Conservation (phyloP, 1,140 invertebrate genomes). For the Pseudobourletiella spinata region DNA sequence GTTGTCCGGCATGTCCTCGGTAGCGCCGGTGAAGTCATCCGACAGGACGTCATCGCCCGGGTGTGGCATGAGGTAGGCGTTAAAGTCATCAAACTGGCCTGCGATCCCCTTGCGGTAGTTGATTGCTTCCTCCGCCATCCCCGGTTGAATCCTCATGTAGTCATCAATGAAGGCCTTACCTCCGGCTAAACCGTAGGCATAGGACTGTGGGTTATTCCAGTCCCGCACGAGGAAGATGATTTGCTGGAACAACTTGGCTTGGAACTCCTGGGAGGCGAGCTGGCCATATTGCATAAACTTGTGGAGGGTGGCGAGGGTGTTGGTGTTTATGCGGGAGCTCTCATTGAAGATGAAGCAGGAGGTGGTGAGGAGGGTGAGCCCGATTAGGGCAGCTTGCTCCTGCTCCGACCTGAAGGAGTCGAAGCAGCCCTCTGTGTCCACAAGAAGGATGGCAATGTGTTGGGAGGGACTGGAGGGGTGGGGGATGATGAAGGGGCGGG, state of each 20-base stretch:
- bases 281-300: too few species aligned
- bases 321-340: constrained; percentile 49
- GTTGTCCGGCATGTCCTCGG: too few species aligned
- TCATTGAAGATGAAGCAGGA: constrained; percentile 49
- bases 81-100: constrained; percentile 2
- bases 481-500: not conserved
- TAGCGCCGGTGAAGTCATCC: not conserved
- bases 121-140: not conserved
- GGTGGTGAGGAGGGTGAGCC: constrained; percentile 43
- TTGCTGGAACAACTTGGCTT: constrained; percentile 17
- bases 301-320: constrained; percentile 42
- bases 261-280: not conserved
- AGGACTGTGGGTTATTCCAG: constrained; percentile 10
- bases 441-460: not conserved
- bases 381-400: constrained; percentile 57
- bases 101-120: constrained; percentile 1
- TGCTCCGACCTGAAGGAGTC: constrained; percentile 53
- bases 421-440: constrained; percentile 50
- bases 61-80: constrained; percentile 18
- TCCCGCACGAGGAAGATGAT: constrained; percentile 24
- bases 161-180: constrained; percentile 14
- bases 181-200: constrained; percentile 16
- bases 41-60: constrained; percentile 15
- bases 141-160: constrained; percentile 11
- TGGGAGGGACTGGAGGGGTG: not conserved